Percentiles rank a stretch among this genome's conserved stretches.
These are phyloP conservation scores for Agrypnia vestita DNA, from an alignment of 1,140 invertebrate species.

Conservation along the genomic window DNA sequence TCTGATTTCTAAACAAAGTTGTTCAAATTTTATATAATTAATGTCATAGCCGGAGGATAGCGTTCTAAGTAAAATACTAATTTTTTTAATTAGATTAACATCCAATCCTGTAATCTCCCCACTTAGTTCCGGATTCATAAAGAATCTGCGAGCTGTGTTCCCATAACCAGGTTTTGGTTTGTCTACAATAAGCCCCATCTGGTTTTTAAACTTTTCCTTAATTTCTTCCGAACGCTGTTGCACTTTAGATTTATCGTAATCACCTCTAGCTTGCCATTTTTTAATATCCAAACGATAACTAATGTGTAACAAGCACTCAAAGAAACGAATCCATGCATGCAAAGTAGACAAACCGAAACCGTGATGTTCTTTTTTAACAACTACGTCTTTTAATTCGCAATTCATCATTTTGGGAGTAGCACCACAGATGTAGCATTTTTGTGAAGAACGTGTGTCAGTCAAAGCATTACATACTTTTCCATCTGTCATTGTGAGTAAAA, in stretches of 20 bases:
- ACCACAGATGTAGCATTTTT: conserved; percentile 67
- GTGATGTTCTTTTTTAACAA: conserved; percentile 55
- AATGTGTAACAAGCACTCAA: conserved; percentile 65
- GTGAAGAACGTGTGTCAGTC: too few relatives aligned
- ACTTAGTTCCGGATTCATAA: conserved; percentile 60
- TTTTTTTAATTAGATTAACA: conserved; percentile 53
- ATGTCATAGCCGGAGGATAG: conserved; percentile 39
- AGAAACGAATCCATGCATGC: conserved; percentile 66
- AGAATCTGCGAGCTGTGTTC: conserved; percentile 65
- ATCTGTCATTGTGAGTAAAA: conserved; percentile 42
- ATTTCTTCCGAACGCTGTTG: conserved; percentile 67
- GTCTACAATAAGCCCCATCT: conserved; percentile 64
- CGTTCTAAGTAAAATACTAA: conserved; percentile 32
- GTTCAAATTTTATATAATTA: conserved; percentile 26
- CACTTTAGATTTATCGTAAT: conserved; percentile 57
- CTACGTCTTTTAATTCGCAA: conserved; percentile 58
- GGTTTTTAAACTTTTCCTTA: conserved; percentile 63
- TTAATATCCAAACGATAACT: conserved; percentile 63
- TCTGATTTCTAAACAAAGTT: conserved; percentile 28
- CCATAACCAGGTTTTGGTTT: conserved; percentile 64
- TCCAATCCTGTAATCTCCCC: conserved; percentile 62
- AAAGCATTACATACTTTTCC: conserved; percentile 67
- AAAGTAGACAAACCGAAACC: conserved; percentile 64
- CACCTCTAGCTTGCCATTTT: conserved; percentile 17
- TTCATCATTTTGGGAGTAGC: conserved; percentile 64